A percentile compares a stretch with the other conserved stretches of the same genome.
Evolutionary conservation across 2,888 invertebrate genomes (phyloP).

Genomic region (Drosophila tripunctata): DNA sequence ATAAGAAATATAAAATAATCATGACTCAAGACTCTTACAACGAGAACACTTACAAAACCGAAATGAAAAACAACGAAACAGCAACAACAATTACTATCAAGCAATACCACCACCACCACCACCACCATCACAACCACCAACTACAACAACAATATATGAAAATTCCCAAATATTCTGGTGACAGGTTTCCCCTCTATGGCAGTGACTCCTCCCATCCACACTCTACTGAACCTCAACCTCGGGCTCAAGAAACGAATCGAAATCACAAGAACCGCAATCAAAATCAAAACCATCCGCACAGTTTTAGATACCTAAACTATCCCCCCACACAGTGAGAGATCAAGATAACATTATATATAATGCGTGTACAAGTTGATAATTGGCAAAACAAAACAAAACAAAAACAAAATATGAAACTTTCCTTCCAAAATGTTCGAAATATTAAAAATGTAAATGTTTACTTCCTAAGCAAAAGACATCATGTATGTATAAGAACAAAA

Average conservation of each 20-base stretch:
- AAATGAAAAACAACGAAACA: no score
- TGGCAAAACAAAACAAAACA: slow-evolving; percentile 50
- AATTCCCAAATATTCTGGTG: slow-evolving; percentile 48
- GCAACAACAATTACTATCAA: slow-evolving; percentile 15
- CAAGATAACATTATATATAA: slow-evolving; percentile 84
- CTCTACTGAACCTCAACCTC: slow-evolving; percentile 28
- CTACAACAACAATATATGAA: slow-evolving; percentile 34
- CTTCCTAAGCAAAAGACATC: slow-evolving; percentile 17
- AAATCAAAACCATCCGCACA: slow-evolving; percentile 29
- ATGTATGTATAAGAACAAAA: slow-evolving; percentile 13
- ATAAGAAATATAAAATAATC: slow-evolving; percentile 13
- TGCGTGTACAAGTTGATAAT: slow-evolving; percentile 82
- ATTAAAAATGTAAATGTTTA: not conserved
- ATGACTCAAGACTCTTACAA: slow-evolving; percentile 22
- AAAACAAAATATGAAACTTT: slow-evolving; percentile 27
- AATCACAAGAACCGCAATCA: slow-evolving; percentile 30
- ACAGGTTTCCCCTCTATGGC: slow-evolving; percentile 45
- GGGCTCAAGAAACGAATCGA: slow-evolving; percentile 35
- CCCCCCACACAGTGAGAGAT: slow-evolving; percentile 36
- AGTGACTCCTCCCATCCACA: slow-evolving; percentile 27
- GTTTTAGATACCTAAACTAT: slow-evolving; percentile 25
- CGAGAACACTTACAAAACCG: slow-evolving; percentile 17
- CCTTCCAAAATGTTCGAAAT: not conserved
- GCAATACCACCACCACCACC: slow-evolving; percentile 12
- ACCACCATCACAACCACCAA: slow-evolving; percentile 22